phyloP scores from a whole-genome alignment of 2,888 invertebrate genomes.

The Erebia aethiops region DNA sequence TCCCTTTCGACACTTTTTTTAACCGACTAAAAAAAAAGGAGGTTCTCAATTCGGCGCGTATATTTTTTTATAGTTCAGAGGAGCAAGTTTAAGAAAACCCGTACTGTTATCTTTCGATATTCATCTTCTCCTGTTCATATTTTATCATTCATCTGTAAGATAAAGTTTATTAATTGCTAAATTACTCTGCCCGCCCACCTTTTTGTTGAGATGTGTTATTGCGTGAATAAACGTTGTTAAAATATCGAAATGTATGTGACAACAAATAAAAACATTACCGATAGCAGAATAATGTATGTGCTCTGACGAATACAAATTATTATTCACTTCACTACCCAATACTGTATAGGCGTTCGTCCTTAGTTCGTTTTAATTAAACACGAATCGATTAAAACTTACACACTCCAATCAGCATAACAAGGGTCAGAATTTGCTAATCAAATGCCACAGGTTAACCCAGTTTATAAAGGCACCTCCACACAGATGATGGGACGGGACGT shows the following conservation, averaged over 20 bases:
- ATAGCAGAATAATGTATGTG: neutral
- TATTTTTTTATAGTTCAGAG: too few relatives aligned
- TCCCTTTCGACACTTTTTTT: too few relatives aligned
- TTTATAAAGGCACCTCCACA: constrained; percentile 5
- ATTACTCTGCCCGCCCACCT: too few relatives aligned
- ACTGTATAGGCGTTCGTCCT: neutral
- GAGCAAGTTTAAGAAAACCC: too few relatives aligned
- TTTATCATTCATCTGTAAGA: too few relatives aligned
- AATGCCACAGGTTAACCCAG: constrained; percentile 33
- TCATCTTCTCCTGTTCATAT: too few relatives aligned
- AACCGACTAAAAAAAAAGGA: too few relatives aligned
- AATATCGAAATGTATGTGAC: neutral
- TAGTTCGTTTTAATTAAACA: constrained; percentile 19
- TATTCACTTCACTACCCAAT: neutral
- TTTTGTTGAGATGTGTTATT: neutral
- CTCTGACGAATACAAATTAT: constrained; percentile 1
- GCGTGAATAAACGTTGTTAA: neutral
- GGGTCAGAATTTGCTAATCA: constrained; percentile 33
- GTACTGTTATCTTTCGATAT: too few relatives aligned
- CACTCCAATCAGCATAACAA: constrained; percentile 23
- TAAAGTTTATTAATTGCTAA: too few relatives aligned
- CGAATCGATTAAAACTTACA: constrained; percentile 17
- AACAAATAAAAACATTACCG: neutral
- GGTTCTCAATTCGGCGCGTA: too few relatives aligned
- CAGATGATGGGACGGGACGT: too few relatives aligned